phyloP scores from a whole-genome alignment of 2,113 vertebrate species.

The Mungos mungo region DNA sequence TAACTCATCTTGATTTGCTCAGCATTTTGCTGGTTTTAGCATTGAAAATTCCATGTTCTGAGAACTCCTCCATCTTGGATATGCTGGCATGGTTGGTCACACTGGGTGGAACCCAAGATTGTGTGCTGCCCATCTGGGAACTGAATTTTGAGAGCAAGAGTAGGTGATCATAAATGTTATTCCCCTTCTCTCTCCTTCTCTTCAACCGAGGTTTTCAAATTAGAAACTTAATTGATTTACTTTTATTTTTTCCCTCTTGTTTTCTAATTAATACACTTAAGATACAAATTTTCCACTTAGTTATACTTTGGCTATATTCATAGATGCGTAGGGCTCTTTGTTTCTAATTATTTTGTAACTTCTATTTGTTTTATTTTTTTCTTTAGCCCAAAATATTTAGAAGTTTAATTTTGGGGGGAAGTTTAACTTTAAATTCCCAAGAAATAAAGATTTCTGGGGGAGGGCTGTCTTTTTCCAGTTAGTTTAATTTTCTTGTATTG shows the following conservation, averaged over 20 bases:
- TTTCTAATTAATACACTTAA: background rate
- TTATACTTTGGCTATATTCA: background rate
- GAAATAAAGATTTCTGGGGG: background rate
- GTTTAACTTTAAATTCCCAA: conserved; percentile 22
- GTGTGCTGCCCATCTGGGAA: background rate
- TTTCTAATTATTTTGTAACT: background rate
- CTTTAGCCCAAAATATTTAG: background rate
- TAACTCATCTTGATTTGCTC: background rate
- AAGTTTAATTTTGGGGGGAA: background rate
- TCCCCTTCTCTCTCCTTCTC: background rate
- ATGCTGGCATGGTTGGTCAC: background rate
- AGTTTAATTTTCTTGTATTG: background rate
- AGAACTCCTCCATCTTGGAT: background rate
- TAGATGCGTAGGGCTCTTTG: background rate
- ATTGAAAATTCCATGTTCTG: background rate
- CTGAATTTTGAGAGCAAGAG: background rate
- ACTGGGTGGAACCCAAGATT: background rate
- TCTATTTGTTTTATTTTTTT: background rate
- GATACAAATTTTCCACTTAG: background rate
- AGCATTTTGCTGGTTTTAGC: background rate
- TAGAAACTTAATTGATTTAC: background rate
- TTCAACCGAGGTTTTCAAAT: background rate
- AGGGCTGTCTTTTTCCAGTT: background rate
- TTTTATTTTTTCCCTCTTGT: background rate
- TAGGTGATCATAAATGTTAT: background rate